Conservation (phyloP, 2,797 vertebrate species). For the Sarcophilus harrisii region DNA sequence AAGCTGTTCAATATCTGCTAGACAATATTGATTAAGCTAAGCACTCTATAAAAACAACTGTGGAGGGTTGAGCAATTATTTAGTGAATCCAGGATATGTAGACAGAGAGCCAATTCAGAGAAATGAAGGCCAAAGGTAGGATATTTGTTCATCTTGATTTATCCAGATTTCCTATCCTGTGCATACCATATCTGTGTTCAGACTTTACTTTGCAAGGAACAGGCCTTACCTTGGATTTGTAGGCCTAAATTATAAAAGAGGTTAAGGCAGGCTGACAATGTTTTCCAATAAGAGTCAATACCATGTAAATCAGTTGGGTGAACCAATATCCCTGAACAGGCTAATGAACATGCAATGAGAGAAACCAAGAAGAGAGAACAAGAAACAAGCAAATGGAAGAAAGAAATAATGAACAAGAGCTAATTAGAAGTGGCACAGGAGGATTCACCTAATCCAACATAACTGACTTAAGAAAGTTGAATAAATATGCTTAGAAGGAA, state of each 20-base stretch:
- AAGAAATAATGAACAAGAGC: neutral
- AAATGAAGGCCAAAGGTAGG: neutral
- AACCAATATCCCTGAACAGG: neutral
- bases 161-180: neutral
- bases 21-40: neutral
- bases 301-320: neutral
- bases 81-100: neutral
- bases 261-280: neutral
- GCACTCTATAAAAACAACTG: neutral
- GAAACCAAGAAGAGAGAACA: neutral
- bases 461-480: neutral
- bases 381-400: neutral
- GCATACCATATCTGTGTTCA: neutral
- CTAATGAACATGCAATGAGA: neutral
- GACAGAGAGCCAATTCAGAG: neutral
- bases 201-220: neutral
- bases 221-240: neutral
- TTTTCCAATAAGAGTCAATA: neutral
- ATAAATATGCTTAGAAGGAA: neutral
- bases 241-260: neutral
- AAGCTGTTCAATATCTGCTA: neutral
- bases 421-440: neutral
- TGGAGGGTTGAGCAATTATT: neutral
- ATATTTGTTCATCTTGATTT: neutral
- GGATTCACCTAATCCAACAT: neutral